These are phyloP conservation scores for Syngnathus acus DNA, from an alignment of 2,797 vertebrate species.

Conservation along the genomic window DNA sequence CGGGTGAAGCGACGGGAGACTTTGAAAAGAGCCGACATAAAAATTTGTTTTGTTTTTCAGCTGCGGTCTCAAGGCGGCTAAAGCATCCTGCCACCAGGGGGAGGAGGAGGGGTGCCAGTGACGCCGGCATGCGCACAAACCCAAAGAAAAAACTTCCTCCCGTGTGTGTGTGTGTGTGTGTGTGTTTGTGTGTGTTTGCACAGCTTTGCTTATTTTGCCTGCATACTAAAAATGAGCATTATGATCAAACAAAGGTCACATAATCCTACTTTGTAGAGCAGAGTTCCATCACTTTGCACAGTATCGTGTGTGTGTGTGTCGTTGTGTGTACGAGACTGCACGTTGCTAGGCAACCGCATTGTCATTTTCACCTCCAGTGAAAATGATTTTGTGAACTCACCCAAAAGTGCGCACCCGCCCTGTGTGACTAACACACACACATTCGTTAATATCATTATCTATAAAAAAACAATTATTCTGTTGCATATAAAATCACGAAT, in stretches of 20 bases:
- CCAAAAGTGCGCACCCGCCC: slow-evolving; percentile 16
- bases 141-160: background rate
- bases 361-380: slow-evolving; percentile 37
- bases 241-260: slow-evolving; percentile 52
- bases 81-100: background rate
- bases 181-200: slow-evolving; percentile 27
- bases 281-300: slow-evolving; percentile 15
- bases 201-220: slow-evolving; percentile 55
- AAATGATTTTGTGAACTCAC: slow-evolving; percentile 4
- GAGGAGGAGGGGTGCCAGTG: background rate
- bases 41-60: slow-evolving; percentile 6
- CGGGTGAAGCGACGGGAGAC: slow-evolving; percentile 9
- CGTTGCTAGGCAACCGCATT: slow-evolving; percentile 7
- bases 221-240: slow-evolving; percentile 31
- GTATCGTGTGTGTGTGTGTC: slow-evolving; percentile 9
- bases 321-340: slow-evolving; percentile 14
- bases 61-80: background rate
- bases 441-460: slow-evolving; percentile 3
- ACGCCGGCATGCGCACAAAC: background rate
- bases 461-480: too few relatives aligned
- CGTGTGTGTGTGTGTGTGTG: slow-evolving; percentile 11
- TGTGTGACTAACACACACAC: slow-evolving; percentile 9
- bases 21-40: slow-evolving; percentile 5
- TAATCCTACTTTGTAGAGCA: slow-evolving; percentile 37
- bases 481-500: too few relatives aligned